Evolutionary conservation across 2,113 vertebrate genomes (phyloP).

Genomic region (Tenebrosternarchus preto): DNA sequence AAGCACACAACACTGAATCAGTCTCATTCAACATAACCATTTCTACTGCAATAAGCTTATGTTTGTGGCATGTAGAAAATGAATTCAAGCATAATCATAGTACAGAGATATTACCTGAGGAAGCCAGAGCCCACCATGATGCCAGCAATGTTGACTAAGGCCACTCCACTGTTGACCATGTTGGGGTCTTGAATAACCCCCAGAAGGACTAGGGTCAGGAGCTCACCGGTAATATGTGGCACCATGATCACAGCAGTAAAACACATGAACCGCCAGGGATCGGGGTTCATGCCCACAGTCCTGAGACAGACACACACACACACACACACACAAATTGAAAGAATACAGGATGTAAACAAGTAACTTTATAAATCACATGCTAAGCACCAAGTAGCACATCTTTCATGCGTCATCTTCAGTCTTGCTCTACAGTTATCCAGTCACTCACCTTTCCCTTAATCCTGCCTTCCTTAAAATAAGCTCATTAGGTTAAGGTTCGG

Average conservation of each 20-base stretch:
- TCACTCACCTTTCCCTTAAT: not conserved
- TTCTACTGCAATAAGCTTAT: too few species aligned
- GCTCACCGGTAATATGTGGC: slow-evolving; percentile 86
- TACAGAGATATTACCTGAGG: slow-evolving; percentile 77
- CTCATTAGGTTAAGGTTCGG: slow-evolving; percentile 7
- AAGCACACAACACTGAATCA: not conserved
- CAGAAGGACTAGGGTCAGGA: slow-evolving; percentile 86
- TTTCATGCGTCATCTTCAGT: not conserved
- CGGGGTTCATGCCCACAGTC: slow-evolving; percentile 84
- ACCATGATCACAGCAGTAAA: slow-evolving; percentile 85
- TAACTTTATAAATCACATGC: not conserved
- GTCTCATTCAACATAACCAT: too few species aligned
- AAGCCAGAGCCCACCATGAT: slow-evolving; percentile 87
- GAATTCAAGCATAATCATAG: not conserved
- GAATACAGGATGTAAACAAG: not conserved
- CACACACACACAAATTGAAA: not conserved
- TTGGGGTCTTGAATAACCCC: slow-evolving; percentile 88
- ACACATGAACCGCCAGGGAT: slow-evolving; percentile 81
- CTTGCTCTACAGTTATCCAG: slow-evolving; percentile 20
- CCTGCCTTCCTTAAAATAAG: not conserved
- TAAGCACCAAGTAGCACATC: not conserved
- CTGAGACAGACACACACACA: slow-evolving; percentile 64
- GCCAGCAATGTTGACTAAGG: slow-evolving; percentile 86
- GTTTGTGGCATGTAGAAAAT: not conserved
- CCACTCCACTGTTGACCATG: slow-evolving; percentile 84